These are phyloP conservation scores for Mastacembelus armatus DNA, from an alignment of 2,797 vertebrate genomes.

Conservation along the genomic window DNA sequence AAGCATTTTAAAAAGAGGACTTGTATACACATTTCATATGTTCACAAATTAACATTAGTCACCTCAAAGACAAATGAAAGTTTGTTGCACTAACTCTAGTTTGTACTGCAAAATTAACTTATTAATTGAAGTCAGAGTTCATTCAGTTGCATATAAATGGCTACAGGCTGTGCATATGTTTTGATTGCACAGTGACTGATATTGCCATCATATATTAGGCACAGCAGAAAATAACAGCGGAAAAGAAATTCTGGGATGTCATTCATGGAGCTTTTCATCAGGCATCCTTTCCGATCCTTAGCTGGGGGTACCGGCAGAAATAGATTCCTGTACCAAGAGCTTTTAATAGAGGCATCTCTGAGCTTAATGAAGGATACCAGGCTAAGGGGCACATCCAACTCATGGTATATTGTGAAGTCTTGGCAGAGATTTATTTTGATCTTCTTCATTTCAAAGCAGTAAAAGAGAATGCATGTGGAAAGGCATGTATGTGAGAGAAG, in stretches of 20 bases:
- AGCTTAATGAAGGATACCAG: slow-evolving; percentile 59
- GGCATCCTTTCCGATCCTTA: slow-evolving; percentile 43
- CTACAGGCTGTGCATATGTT: slow-evolving; percentile 51
- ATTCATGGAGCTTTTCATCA: slow-evolving; percentile 61
- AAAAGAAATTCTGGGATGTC: slow-evolving; percentile 45
- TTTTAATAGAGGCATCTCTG: slow-evolving; percentile 57
- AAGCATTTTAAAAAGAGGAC: slow-evolving; percentile 25
- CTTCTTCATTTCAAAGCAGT: slow-evolving; percentile 31
- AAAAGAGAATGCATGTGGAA: slow-evolving; percentile 2
- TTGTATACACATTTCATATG: slow-evolving; percentile 33
- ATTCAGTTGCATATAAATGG: slow-evolving; percentile 48
- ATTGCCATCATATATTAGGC: slow-evolving; percentile 35
- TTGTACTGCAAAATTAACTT: slow-evolving; percentile 46
- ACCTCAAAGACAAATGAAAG: slow-evolving; percentile 31
- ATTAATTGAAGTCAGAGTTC: slow-evolving; percentile 48
- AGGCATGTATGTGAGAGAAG: slow-evolving; percentile 26
- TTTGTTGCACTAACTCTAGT: slow-evolving; percentile 19
- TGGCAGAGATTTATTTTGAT: slow-evolving; percentile 24
- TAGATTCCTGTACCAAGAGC: slow-evolving; percentile 42
- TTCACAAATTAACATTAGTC: slow-evolving; percentile 41
- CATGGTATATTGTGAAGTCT: slow-evolving; percentile 15
- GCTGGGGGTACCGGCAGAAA: slow-evolving; percentile 53
- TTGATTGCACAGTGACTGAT: slow-evolving; percentile 49
- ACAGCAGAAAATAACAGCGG: slow-evolving; percentile 20
- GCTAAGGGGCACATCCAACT: slow-evolving; percentile 37